Conservation (phyloP, 2,888 invertebrate species). For the Ochropleura plecta region DNA sequence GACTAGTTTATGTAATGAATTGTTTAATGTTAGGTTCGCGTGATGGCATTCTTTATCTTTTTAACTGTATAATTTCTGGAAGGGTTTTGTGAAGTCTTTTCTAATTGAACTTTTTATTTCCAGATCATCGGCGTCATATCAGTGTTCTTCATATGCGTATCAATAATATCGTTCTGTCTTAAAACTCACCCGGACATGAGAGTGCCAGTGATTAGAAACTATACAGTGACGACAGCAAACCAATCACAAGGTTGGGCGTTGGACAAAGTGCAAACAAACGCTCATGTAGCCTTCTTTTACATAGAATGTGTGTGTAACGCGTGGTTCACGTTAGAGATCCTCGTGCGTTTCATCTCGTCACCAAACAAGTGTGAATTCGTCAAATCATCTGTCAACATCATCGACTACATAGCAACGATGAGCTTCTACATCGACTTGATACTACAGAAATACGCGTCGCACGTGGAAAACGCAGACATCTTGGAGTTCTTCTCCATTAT, state of each 20-base stretch:
- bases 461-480: constrained; percentile 98
- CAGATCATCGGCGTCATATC: constrained; percentile 99
- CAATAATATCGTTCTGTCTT: constrained; percentile 99
- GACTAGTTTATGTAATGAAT: constrained; percentile 33
- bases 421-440: constrained; percentile 99
- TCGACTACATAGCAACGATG: constrained; percentile 99
- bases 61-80: neutral
- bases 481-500: constrained; percentile 99
- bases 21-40: constrained; percentile 1
- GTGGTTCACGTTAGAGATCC: constrained; percentile 99
- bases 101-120: constrained; percentile 75
- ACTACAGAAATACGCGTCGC: constrained; percentile 96
- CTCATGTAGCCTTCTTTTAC: constrained; percentile 99
- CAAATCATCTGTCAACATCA: constrained; percentile 99
- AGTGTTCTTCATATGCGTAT: constrained; percentile 99
- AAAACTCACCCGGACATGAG: constrained; percentile 99
- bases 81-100: neutral
- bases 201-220: constrained; percentile 96
- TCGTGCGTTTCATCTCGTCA: constrained; percentile 97
- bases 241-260: constrained; percentile 95
- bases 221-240: constrained; percentile 94
- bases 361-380: constrained; percentile 98
- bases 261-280: constrained; percentile 98
- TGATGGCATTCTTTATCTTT: neutral
- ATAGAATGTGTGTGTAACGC: constrained; percentile 99